These are phyloP conservation scores for Craniophora ligustri DNA, from an alignment of 2,888 invertebrate genomes.

Conservation along the genomic window DNA sequence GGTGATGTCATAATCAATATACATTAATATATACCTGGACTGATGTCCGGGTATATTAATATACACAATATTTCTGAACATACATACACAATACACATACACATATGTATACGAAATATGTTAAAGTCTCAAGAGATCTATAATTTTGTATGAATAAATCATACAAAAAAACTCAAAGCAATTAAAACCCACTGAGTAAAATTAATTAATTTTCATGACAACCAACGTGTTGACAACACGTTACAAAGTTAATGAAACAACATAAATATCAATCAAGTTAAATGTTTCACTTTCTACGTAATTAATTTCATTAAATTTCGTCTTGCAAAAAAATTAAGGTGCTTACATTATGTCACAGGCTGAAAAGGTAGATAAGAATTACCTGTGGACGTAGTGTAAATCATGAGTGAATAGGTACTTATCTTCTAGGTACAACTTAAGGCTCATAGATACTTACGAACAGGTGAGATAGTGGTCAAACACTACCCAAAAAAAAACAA, in stretches of 20 bases:
- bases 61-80: too few relatives aligned
- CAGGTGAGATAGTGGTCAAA: too few relatives aligned
- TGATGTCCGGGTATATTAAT: too few relatives aligned
- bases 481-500: too few relatives aligned
- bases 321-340: conserved; percentile 18
- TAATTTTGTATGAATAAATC: too few relatives aligned
- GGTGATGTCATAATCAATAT: too few relatives aligned
- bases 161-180: not conserved
- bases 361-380: too few relatives aligned
- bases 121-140: too few relatives aligned
- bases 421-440: conserved; percentile 38
- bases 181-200: not conserved
- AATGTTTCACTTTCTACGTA: conserved; percentile 1
- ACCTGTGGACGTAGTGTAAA: not conserved
- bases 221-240: not conserved
- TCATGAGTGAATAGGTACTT: conserved; percentile 9
- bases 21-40: too few relatives aligned
- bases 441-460: too few relatives aligned
- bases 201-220: not conserved
- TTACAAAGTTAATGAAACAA: conserved; percentile 5
- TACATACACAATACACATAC: too few relatives aligned
- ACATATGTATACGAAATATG: too few relatives aligned
- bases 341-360: not conserved
- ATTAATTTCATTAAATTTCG: conserved; percentile 21
- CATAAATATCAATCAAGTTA: conserved; percentile 29